Evolutionary conservation across 1,140 invertebrate species (phyloP).

Genomic region (Saccostrea echinata): DNA sequence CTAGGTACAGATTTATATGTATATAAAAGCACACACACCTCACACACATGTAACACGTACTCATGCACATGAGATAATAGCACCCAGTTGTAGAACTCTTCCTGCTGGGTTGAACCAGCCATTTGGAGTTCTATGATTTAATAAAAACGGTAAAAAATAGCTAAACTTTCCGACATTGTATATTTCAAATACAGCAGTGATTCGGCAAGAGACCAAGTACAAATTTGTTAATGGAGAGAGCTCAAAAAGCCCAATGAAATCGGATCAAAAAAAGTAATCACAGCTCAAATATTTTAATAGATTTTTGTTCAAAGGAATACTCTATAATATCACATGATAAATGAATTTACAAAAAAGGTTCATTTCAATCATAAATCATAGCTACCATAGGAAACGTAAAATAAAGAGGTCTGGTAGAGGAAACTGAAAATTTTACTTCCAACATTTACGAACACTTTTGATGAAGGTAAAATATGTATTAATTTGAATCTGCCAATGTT

Average conservation of each 20-base stretch:
- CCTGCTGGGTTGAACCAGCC: not conserved
- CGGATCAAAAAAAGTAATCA: not conserved
- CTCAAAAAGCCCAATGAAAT: not conserved
- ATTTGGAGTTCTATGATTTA: not conserved
- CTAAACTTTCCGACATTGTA: constrained; percentile 8
- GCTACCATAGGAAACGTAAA: constrained; percentile 24
- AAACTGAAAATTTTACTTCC: not conserved
- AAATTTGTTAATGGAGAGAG: not conserved
- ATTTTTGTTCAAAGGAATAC: constrained; percentile 26
- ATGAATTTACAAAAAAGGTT: not conserved
- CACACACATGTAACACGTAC: not conserved
- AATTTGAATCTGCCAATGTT: not conserved
- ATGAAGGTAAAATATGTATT: not conserved
- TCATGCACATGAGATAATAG: constrained; percentile 14
- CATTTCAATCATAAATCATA: constrained; percentile 7
- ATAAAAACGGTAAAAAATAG: not conserved
- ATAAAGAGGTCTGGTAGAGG: not conserved
- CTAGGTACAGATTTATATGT: constrained; percentile 20
- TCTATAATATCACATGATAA: constrained; percentile 2
- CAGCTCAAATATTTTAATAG: not conserved
- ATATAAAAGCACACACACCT: not conserved
- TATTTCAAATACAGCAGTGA: not conserved
- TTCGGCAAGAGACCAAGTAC: not conserved
- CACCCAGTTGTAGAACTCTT: constrained; percentile 18
- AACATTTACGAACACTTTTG: no score